A percentile compares a stretch with the other conserved stretches of the same genome.
Conservation (phyloP, 2,113 vertebrate species). For the Nyctibius bracteatus region DNA sequence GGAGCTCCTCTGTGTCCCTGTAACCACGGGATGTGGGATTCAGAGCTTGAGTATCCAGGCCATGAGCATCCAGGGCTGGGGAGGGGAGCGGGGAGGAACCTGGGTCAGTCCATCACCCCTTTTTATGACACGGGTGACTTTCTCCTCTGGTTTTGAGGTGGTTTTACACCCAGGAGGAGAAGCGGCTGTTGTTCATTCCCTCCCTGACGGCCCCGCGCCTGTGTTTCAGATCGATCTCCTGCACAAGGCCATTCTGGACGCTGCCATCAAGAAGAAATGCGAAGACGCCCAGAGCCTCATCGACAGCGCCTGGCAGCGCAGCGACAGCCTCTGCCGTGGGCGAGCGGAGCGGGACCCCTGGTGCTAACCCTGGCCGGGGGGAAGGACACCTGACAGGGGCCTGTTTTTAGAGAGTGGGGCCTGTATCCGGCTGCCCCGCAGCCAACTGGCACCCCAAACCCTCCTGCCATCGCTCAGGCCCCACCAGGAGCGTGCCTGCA, state of each 20-base stretch:
- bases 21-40: neutral
- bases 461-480: neutral
- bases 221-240: slow-evolving; percentile 71
- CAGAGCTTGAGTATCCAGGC: neutral
- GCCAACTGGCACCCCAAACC: neutral
- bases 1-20: fast-evolving
- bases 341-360: slow-evolving; percentile 91
- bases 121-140: fast-evolving
- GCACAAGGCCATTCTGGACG: slow-evolving; percentile 64
- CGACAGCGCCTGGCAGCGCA: slow-evolving; percentile 90
- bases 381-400: neutral
- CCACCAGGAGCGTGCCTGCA: neutral
- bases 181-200: fast-evolving
- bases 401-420: neutral
- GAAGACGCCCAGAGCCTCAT: slow-evolving; percentile 89
- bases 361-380: slow-evolving; percentile 69
- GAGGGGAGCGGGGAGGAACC: neutral
- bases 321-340: slow-evolving; percentile 92
- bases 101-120: fast-evolving
- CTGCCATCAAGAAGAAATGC: slow-evolving; percentile 78
- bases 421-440: neutral
- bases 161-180: neutral
- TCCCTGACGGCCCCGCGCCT: fast-evolving
- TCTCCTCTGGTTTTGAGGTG: neutral
- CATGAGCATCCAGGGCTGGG: neutral